Base-by-base conservation (phyloP, 2,888 invertebrate species). In the Ophion ventricosus region DNA sequence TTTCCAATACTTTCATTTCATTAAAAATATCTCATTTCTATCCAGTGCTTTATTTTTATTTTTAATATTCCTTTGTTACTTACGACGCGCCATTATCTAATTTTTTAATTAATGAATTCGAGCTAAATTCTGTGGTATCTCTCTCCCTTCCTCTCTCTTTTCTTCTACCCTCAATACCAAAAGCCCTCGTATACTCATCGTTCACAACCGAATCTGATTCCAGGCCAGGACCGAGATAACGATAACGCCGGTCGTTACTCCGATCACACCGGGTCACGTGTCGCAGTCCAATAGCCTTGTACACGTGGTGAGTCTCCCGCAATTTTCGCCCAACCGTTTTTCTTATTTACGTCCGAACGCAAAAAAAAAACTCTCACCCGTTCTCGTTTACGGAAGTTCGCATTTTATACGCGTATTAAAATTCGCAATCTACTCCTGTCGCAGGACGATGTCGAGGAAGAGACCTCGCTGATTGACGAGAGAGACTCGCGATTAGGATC, bases 201-300 rank as follows among this genome's bases (percentile, higher is more conserved):
- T 70, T 61, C 35, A 40, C 29, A 66, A 79, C 59, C 26, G 20
- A 74, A 49, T 76, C 14, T 77, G 2, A 87, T 93, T 94, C 83
- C 91, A 95, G 95, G 94, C 95, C 75, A 93, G 95, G 87, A 95
- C 95, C 88, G 95, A 95, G 93, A 95, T 95, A 86, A 95, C 95
- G 29, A 95, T 95, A 87, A 95, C 95, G 49, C 95, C 95, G 69
- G 95, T 95, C 57, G 92, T 94, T 35, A 93, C 90, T 81, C 88
- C 91, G 3, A 88, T 90, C 26, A 61, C 82, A 64, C 84, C 87
- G 57, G 76, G 76, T 43, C 85, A 78, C 69, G 91, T 91, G 72
- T 90, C 91, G 43, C 93, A 91, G 80, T 89, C 91, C 17, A 92
- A 92, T 77, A 92, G 89, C 85, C 88, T 92, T 83, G 91, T 93